Conservation (phyloP, 2,113 vertebrate genomes). For the Hipposideros armiger region DNA sequence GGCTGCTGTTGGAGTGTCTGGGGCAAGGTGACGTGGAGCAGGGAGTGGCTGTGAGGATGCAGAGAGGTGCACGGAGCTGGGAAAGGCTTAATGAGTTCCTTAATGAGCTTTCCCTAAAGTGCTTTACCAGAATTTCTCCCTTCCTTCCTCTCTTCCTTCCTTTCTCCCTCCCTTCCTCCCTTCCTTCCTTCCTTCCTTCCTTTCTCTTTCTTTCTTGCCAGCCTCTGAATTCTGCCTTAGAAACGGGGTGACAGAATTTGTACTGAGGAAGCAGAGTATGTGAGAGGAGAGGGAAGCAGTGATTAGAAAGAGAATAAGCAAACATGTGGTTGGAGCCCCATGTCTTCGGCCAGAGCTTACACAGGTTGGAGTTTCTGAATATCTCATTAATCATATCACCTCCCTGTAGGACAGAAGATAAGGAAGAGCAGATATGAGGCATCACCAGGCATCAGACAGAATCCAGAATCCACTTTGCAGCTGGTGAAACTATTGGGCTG, state of each 20-base stretch:
- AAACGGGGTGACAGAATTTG: background rate
- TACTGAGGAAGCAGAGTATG: background rate
- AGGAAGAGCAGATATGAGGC: no score
- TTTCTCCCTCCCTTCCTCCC: no score
- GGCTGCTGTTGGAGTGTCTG: fast-evolving
- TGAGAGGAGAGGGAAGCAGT: no score
- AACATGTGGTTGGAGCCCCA: fast-evolving
- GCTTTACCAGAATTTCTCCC: background rate
- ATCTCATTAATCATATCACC: fast-evolving
- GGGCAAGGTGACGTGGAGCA: fast-evolving
- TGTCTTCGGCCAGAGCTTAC: background rate
- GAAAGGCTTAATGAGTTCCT: background rate
- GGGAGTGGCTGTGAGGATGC: background rate
- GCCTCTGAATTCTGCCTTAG: background rate
- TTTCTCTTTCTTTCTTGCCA: background rate
- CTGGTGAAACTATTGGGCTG: background rate
- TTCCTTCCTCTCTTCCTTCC: no score
- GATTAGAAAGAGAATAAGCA: background rate
- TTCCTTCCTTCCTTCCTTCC: no score
- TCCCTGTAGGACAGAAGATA: background rate
- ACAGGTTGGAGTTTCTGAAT: fast-evolving
- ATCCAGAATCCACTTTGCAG: background rate
- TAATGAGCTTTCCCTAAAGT: background rate
- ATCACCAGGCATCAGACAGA: fast-evolving
- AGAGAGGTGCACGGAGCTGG: no score